phyloP scores from a whole-genome alignment of 2,113 vertebrate species.

The Lasiurus cinereus region DNA sequence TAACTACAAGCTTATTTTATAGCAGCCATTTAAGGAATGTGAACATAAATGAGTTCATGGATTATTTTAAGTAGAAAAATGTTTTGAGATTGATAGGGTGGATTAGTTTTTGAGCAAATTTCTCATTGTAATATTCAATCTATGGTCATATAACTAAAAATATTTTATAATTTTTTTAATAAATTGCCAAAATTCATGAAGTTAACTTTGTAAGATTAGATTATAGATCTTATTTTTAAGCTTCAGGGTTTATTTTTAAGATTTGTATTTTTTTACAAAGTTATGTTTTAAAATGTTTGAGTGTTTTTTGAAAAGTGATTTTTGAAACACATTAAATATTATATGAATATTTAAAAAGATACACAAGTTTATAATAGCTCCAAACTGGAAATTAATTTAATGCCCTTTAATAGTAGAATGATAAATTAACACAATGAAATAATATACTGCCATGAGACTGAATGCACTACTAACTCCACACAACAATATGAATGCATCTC shows the following conservation, averaged over 20 bases:
- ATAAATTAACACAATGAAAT: slow-evolving; percentile 56
- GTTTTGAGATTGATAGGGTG: neutral
- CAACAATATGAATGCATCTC: neutral
- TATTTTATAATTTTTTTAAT: slow-evolving; percentile 41
- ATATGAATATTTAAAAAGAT: neutral
- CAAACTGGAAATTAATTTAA: slow-evolving; percentile 28
- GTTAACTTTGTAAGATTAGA: neutral
- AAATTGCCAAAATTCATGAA: slow-evolving; percentile 26
- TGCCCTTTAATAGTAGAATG: slow-evolving; percentile 53
- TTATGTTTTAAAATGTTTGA: slow-evolving; percentile 34
- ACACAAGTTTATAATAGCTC: neutral
- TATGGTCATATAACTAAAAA: neutral
- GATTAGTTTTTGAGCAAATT: slow-evolving; percentile 29
- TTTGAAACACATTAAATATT: slow-evolving; percentile 33
- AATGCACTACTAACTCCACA: neutral
- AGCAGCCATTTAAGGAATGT: slow-evolving; percentile 48
- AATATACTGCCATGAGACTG: neutral
- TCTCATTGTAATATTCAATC: slow-evolving; percentile 42
- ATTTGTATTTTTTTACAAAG: neutral
- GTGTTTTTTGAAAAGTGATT: slow-evolving; percentile 16
- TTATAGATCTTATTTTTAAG: neutral
- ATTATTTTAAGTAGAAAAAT: slow-evolving; percentile 43
- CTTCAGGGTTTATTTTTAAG: neutral
- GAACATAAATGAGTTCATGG: slow-evolving; percentile 25
- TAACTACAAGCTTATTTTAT: slow-evolving; percentile 46